Evolutionary conservation across 2,113 vertebrate species (phyloP).

Genomic region (Periophthalmodon schlosseri): DNA sequence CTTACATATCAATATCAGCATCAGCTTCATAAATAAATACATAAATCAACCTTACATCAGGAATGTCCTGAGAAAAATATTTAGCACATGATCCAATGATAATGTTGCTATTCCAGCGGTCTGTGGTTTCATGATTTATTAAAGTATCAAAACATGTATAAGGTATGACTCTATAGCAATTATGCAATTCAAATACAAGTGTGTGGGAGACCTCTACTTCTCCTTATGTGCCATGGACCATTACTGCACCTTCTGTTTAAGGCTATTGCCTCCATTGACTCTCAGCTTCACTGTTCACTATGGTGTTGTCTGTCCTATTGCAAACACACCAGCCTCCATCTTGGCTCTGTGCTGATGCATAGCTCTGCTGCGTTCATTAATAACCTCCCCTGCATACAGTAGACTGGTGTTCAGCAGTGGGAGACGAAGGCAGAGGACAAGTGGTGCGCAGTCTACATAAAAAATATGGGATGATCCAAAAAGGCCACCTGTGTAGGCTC

Average conservation of each 20-base stretch:
- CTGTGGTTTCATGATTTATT: background rate
- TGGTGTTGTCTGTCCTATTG: slow-evolving; percentile 46
- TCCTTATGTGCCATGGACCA: slow-evolving; percentile 44
- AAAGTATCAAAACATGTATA: background rate
- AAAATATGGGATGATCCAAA: background rate
- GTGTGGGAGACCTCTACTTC: slow-evolving; percentile 12
- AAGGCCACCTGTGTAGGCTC: slow-evolving; percentile 19
- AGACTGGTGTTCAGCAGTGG: slow-evolving; percentile 3
- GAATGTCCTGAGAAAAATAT: too few relatives aligned
- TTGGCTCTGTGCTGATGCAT: slow-evolving; percentile 55
- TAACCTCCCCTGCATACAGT: slow-evolving; percentile 40
- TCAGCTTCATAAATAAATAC: too few relatives aligned
- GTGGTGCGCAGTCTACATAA: slow-evolving; percentile 11
- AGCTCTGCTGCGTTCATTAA: slow-evolving; percentile 50
- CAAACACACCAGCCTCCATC: slow-evolving; percentile 50
- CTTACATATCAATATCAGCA: too few relatives aligned
- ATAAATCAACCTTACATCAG: too few relatives aligned
- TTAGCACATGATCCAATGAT: background rate
- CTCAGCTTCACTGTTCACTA: slow-evolving; percentile 5
- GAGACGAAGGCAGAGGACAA: slow-evolving; percentile 24
- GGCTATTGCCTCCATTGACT: slow-evolving; percentile 53
- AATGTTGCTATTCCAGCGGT: background rate
- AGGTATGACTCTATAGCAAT: background rate
- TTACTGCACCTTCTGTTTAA: slow-evolving; percentile 46
- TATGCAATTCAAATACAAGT: slow-evolving; percentile 45